Percentiles rank a stretch among this genome's conserved stretches.
phyloP scores from a whole-genome alignment of 2,113 vertebrate genomes.

The Rhadina sibilatrix region DNA sequence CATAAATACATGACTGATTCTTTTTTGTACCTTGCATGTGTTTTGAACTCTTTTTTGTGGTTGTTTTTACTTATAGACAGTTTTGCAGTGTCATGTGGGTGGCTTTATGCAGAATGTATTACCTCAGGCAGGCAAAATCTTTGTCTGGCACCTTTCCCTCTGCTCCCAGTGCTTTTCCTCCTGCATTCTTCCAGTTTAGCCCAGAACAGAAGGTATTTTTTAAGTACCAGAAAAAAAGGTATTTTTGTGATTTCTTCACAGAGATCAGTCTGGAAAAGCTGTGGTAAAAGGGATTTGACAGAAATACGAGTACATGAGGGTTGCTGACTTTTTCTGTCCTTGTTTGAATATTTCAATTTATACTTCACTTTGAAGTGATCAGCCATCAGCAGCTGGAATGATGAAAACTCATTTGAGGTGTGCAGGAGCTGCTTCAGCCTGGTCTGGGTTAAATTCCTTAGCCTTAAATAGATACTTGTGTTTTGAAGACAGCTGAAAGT shows the following conservation, averaged over 20 bases:
- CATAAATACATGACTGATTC: neutral
- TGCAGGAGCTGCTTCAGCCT: neutral
- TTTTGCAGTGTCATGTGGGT: neutral
- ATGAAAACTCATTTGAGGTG: neutral
- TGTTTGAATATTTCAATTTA: neutral
- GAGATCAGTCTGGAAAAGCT: neutral
- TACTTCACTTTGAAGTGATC: neutral
- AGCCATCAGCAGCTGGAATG: neutral
- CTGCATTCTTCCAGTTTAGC: neutral
- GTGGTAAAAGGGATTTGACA: neutral
- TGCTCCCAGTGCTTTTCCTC: neutral
- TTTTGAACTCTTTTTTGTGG: neutral
- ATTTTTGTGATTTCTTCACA: neutral
- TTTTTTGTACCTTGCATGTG: neutral
- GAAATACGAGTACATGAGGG: rapidly evolving
- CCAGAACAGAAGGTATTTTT: neutral
- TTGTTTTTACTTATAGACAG: neutral
- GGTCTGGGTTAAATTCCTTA: neutral
- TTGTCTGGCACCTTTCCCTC: neutral
- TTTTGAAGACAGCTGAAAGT: neutral
- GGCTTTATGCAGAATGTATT: neutral
- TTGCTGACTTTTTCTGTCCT: neutral
- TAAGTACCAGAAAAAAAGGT: neutral
- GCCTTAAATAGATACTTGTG: neutral
- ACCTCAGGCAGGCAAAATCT: neutral